Percentiles rank a stretch among this genome's conserved stretches.
phyloP scores from a whole-genome alignment of 2,888 invertebrate genomes.

The Drosophila meridionalis region DNA sequence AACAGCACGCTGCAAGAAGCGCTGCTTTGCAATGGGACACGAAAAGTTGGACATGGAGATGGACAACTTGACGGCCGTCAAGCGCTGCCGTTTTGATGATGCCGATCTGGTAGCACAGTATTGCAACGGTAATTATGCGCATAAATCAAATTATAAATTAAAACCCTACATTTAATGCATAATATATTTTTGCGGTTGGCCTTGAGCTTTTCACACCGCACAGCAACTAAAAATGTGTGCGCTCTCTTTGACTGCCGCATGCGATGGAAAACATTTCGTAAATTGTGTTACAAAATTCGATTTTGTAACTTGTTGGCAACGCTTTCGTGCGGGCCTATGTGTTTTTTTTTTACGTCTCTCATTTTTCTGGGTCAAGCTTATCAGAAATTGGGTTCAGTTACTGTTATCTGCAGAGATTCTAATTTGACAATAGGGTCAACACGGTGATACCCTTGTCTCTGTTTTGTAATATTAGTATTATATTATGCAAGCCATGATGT shows the following conservation, averaged over 20 bases:
- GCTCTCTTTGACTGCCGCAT: slow-evolving; percentile 50
- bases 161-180: slow-evolving; percentile 34
- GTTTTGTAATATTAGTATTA: background rate
- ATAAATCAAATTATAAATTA: slow-evolving; percentile 22
- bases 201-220: slow-evolving; percentile 59
- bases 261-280: slow-evolving; percentile 63
- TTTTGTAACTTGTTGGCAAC: slow-evolving; percentile 43
- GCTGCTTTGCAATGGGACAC: slow-evolving; percentile 65
- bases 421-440: slow-evolving; percentile 13
- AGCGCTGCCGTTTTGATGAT: slow-evolving; percentile 82
- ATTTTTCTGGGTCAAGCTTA: slow-evolving; percentile 53
- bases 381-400: slow-evolving; percentile 32
- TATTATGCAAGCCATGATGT: background rate
- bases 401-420: slow-evolving; percentile 30
- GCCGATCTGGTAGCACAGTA: slow-evolving; percentile 79
- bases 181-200: slow-evolving; percentile 38
- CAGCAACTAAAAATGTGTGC: slow-evolving; percentile 34
- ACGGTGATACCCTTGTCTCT: slow-evolving; percentile 16
- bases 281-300: slow-evolving; percentile 59
- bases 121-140: slow-evolving; percentile 79
- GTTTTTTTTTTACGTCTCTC: background rate
- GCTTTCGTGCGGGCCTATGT: slow-evolving; percentile 9
- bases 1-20: slow-evolving; percentile 78
- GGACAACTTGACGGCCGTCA: slow-evolving; percentile 62
- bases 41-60: slow-evolving; percentile 46